Percentiles rank a stretch among this genome's conserved stretches.
These are phyloP conservation scores for Megaleporinus macrocephalus DNA, from an alignment of 2,113 vertebrate species.

Conservation along the genomic window DNA sequence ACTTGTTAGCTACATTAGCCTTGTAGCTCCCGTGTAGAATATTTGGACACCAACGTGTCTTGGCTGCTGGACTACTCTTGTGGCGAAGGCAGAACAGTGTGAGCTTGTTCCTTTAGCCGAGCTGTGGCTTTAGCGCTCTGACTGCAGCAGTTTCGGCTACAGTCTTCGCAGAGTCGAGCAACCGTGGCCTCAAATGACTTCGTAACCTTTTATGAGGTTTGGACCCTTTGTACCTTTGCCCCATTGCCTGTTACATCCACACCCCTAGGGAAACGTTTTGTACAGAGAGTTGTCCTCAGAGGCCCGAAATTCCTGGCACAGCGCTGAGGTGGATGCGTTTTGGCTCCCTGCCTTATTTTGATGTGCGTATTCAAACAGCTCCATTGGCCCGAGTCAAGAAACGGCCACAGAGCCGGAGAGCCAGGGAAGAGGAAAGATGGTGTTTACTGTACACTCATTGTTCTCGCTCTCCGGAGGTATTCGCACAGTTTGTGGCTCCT, in stretches of 20 bases:
- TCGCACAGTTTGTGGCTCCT: slow-evolving; percentile 9
- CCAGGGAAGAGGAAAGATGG: slow-evolving; percentile 43
- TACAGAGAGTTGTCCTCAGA: slow-evolving; percentile 35
- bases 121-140: too few relatives aligned
- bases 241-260: slow-evolving; percentile 32
- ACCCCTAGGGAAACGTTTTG: slow-evolving; percentile 38
- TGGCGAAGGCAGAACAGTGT: too few relatives aligned
- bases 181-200: background rate
- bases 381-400: slow-evolving; percentile 38
- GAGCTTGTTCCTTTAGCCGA: too few relatives aligned
- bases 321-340: slow-evolving; percentile 39
- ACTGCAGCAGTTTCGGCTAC: too few relatives aligned
- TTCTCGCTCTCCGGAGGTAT: slow-evolving; percentile 25
- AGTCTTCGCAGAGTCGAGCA: slow-evolving; percentile 10
- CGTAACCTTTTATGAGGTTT: background rate
- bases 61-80: too few relatives aligned
- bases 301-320: slow-evolving; percentile 41
- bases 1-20: too few relatives aligned
- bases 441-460: slow-evolving; percentile 54
- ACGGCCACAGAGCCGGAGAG: slow-evolving; percentile 20
- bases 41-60: too few relatives aligned
- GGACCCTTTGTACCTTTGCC: slow-evolving; percentile 8
- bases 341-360: slow-evolving; percentile 27
- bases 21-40: too few relatives aligned
- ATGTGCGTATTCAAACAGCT: slow-evolving; percentile 51